Percentiles rank a stretch among this genome's conserved stretches.
These are phyloP conservation scores for Papilio polyxenes DNA, from an alignment of 1,140 invertebrate species.

Conservation along the genomic window DNA sequence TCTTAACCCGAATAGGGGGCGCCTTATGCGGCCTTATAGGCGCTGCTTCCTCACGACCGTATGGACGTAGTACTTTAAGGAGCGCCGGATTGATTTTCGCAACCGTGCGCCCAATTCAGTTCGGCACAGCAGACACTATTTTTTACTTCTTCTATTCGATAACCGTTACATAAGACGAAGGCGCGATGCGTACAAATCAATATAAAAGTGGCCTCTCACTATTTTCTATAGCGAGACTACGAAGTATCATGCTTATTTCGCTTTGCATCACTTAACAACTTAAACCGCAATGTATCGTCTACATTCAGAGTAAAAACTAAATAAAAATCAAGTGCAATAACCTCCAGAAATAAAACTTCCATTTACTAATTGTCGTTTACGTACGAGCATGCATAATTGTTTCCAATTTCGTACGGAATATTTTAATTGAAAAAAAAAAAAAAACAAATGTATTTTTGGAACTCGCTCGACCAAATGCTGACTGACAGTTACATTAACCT, in stretches of 20 bases:
- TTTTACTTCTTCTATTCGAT: background rate
- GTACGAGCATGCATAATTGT: background rate
- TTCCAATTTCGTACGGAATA: background rate
- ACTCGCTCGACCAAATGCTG: background rate
- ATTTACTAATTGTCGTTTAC: slow-evolving; percentile 7
- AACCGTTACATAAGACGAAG: background rate
- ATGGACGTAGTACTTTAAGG: too few species aligned
- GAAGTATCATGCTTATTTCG: background rate
- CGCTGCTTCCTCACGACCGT: too few species aligned
- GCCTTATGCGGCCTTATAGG: too few species aligned
- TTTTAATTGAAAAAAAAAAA: slow-evolving; percentile 9
- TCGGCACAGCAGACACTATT: too few species aligned
- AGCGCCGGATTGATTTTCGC: too few species aligned
- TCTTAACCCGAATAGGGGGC: too few species aligned
- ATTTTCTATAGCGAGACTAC: background rate
- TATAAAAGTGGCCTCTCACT: background rate
- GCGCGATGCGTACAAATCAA: background rate
- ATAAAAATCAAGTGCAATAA: slow-evolving; percentile 4
- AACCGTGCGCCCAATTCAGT: too few species aligned
- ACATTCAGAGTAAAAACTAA: background rate
- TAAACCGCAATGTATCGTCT: background rate
- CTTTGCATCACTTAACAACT: background rate
- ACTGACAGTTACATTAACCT: background rate
- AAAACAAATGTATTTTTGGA: background rate
- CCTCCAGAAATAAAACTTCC: slow-evolving; percentile 6